Evolutionary conservation across 2,888 invertebrate species (phyloP), one percentile per base, ranked within the genome.

Genomic region (Cheilosia urbana): DNA sequence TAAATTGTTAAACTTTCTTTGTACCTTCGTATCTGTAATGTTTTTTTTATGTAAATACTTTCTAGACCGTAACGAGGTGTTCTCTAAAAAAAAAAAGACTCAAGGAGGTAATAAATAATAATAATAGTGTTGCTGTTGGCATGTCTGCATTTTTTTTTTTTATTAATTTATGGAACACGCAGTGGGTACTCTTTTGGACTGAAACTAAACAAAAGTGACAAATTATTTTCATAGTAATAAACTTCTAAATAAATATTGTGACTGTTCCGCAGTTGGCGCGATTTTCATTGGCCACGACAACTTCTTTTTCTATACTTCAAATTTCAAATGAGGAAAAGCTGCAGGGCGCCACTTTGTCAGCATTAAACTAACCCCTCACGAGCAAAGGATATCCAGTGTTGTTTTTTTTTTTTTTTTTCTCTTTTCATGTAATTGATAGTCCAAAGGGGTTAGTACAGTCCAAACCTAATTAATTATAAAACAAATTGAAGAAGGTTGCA

Each of bases 291-390:
- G 51, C 24, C 78, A 65, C 58, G 63, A 72, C 71, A 72, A 57
- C 57, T 65, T 72, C 72, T 65, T 58, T 79, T 79, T 72, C 57
- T 71, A 6, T 27, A 62, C 45, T 77, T 47, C 24, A 69, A 77
- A 53, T 49, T 63, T 71, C 19, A 19, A 66, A 45, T 51, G 51
- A 21, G 37, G 34, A 71, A 79, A 71, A 58, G 42, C 72, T 34
- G 34, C 72, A 79, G 65, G 79, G 42, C 45, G 72, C 72, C 79
- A 79, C 79, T 79, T 72, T 79, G 79, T 79, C 66, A 79, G 72
- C 30, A 79, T 79, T 72, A 72, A 79, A 72, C 65, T 72, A 65
- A 79, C 72, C 79, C 78, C 72, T 72, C 19, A 55, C 45, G 47
- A 53, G 34, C 60, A 71, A 65, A 65, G 57, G 79, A 65, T 30